phyloP scores from a whole-genome alignment of 2,888 invertebrate genomes.

The Encarsia formosa region DNA sequence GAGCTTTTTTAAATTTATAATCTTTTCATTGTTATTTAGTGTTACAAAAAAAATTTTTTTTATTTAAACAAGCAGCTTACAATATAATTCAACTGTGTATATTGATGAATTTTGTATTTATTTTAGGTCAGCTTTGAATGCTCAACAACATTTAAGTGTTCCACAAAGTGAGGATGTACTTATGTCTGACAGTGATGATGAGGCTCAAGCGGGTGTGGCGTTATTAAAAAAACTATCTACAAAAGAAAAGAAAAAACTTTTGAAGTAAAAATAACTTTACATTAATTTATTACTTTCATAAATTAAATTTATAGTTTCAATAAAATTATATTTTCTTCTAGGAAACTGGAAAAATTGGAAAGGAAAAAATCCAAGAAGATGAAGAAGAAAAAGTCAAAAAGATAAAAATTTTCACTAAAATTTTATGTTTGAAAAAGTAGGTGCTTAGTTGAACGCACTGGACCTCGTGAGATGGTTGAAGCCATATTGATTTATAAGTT shows the following conservation, averaged over 20 bases:
- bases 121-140: slow-evolving; percentile 43
- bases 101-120: too few species aligned
- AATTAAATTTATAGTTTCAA: background rate
- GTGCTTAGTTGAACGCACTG: too few species aligned
- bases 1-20: background rate
- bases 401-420: slow-evolving; percentile 30
- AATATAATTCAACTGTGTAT: too few species aligned
- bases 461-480: too few species aligned
- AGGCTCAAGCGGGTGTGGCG: slow-evolving; percentile 63
- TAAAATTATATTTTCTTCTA: slow-evolving; percentile 46
- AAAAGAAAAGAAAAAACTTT: slow-evolving; percentile 84
- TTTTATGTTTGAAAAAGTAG: too few species aligned
- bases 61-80: too few species aligned
- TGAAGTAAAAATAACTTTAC: slow-evolving; percentile 60
- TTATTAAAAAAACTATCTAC: slow-evolving; percentile 79
- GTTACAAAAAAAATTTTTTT: too few species aligned
- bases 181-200: slow-evolving; percentile 51
- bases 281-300: slow-evolving; percentile 16
- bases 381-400: slow-evolving; percentile 35
- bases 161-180: slow-evolving; percentile 54
- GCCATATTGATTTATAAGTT: too few species aligned
- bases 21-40: background rate
- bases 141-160: slow-evolving; percentile 61
- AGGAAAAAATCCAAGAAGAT: slow-evolving; percentile 55
- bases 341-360: slow-evolving; percentile 68